Conservation (phyloP, 2,113 vertebrate genomes). For the Labeo catla region DNA sequence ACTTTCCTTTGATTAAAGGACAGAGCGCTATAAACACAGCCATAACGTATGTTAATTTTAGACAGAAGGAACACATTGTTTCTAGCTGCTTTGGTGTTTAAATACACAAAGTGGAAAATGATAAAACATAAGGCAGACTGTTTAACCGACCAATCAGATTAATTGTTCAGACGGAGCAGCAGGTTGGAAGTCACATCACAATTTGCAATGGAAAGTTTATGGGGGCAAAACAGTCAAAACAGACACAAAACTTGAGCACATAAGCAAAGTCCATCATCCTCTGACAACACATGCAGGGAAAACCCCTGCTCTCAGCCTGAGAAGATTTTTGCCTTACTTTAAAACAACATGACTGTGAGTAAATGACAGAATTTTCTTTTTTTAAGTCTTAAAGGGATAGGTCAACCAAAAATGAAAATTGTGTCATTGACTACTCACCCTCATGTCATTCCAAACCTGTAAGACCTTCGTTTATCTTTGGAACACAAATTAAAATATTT, state of each 20-base stretch:
- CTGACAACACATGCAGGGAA: background rate
- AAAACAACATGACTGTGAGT: too few relatives aligned
- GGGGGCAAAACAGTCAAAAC: background rate
- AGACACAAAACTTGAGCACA: background rate
- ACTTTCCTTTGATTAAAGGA: constrained; percentile 45
- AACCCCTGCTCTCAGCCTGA: background rate
- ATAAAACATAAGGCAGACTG: constrained; percentile 3
- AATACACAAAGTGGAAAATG: background rate
- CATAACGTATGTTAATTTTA: constrained; percentile 16
- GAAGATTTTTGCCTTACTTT: background rate
- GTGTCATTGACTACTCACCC: too few relatives aligned
- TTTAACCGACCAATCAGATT: constrained; percentile 10
- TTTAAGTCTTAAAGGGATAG: background rate
- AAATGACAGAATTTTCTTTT: too few relatives aligned
- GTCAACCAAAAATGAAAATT: background rate
- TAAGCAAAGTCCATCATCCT: constrained; percentile 28
- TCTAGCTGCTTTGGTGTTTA: background rate
- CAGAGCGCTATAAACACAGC: constrained; percentile 18
- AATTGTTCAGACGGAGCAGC: background rate
- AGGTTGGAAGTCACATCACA: background rate
- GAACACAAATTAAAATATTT: too few relatives aligned
- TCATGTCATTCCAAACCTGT: too few relatives aligned
- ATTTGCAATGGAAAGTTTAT: background rate
- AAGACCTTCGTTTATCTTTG: too few relatives aligned
- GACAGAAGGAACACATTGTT: constrained; percentile 11